These are phyloP conservation scores for Ornithoptera alexandrae DNA, from an alignment of 2,888 invertebrate species.

Conservation along the genomic window DNA sequence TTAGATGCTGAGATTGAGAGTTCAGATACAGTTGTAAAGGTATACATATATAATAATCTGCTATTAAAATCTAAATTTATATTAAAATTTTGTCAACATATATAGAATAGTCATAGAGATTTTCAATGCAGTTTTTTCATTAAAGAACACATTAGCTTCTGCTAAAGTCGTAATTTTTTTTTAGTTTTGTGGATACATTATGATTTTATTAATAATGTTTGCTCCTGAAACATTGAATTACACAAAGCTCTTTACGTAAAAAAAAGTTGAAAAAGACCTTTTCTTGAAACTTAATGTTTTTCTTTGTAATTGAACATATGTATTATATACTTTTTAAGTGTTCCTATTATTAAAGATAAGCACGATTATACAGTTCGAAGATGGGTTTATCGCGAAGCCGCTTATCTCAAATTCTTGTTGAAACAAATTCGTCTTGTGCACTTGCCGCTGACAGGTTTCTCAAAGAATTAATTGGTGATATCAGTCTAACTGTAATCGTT, in stretches of 20 bases:
- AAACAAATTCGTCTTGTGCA: slow-evolving; percentile 23
- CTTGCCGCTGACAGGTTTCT: slow-evolving; percentile 29
- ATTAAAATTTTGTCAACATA: background rate
- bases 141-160: slow-evolving; percentile 20
- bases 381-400: slow-evolving; percentile 14
- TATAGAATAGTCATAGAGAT: slow-evolving; percentile 19
- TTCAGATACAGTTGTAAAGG: too few relatives aligned
- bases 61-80: background rate
- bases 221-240: background rate
- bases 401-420: slow-evolving; percentile 19
- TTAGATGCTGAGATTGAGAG: too few relatives aligned
- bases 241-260: background rate
- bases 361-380: slow-evolving; percentile 21
- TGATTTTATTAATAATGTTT: slow-evolving; percentile 47
- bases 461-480: slow-evolving; percentile 22
- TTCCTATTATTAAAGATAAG: slow-evolving; percentile 17
- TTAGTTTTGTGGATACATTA: slow-evolving; percentile 40
- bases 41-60: too few relatives aligned
- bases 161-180: slow-evolving; percentile 49
- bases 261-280: background rate
- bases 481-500: slow-evolving; percentile 18
- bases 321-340: background rate
- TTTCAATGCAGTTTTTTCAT: slow-evolving; percentile 14
- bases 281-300: background rate
- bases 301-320: background rate